These are phyloP conservation scores for Cuniculus paca DNA, from an alignment of 2,797 vertebrate species.

Conservation along the genomic window DNA sequence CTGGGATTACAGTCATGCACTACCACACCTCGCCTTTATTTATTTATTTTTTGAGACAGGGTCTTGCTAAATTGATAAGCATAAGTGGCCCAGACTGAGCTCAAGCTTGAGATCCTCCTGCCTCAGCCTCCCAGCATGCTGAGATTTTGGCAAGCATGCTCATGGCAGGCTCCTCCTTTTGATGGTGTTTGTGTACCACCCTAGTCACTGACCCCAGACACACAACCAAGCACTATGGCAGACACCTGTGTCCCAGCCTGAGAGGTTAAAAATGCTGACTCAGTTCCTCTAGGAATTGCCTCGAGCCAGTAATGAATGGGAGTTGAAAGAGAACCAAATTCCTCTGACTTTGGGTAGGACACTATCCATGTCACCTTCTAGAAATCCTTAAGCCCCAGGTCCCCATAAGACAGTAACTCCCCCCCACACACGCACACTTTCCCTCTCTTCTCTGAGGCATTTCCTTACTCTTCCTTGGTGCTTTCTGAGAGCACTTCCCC, in stretches of 20 bases:
- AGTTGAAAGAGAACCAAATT: not conserved
- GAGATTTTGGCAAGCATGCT: not conserved
- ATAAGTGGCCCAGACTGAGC: not conserved
- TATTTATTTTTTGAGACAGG: not conserved
- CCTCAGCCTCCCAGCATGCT: not conserved
- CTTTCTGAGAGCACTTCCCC: not conserved
- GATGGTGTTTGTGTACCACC: not conserved
- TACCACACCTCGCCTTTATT: not conserved
- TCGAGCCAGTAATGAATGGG: not conserved
- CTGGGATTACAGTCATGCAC: not conserved
- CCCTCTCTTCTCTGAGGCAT: not conserved
- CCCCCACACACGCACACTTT: fast-evolving
- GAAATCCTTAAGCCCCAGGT: not conserved
- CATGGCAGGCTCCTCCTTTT: not conserved
- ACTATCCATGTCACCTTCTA: not conserved
- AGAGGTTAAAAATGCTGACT: not conserved
- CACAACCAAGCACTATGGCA: not conserved
- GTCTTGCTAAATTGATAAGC: not conserved
- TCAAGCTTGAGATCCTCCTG: not conserved
- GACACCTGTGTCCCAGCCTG: not conserved
- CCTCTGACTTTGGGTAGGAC: not conserved
- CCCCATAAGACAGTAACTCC: not conserved
- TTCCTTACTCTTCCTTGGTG: not conserved
- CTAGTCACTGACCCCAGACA: not conserved
- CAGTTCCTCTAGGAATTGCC: not conserved